phyloP scores from a whole-genome alignment of 2,797 vertebrate genomes.

The Molossus molossus region DNA sequence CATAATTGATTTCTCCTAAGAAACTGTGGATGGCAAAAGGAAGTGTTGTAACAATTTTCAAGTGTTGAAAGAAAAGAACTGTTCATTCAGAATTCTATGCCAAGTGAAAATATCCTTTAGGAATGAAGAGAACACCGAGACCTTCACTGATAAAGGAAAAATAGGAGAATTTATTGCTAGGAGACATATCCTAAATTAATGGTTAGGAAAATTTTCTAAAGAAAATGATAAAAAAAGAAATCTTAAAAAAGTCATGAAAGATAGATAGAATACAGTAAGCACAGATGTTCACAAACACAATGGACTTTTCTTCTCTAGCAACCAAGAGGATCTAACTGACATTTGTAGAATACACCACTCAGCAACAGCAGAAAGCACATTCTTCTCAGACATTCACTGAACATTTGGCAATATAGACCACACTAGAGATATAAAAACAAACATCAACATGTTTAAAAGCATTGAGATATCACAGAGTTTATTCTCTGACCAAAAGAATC shows the following conservation, averaged over 20 bases:
- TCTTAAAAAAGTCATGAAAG: background rate
- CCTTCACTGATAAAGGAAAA: background rate
- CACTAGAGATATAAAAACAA: background rate
- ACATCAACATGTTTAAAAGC: background rate
- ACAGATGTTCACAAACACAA: background rate
- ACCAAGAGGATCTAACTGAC: background rate
- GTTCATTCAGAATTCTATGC: background rate
- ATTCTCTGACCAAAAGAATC: background rate
- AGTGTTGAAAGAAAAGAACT: background rate
- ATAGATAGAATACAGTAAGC: background rate
- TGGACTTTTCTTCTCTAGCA: background rate
- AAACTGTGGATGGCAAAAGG: background rate
- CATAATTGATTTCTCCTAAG: background rate
- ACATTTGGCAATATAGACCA: background rate
- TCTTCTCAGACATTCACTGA: background rate
- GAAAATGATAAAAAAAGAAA: background rate
- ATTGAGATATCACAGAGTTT: background rate
- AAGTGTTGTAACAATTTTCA: background rate
- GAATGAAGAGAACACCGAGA: background rate
- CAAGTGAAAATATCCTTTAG: background rate
- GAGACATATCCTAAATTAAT: background rate
- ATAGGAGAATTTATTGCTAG: background rate
- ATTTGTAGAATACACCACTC: background rate
- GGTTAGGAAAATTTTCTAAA: background rate
- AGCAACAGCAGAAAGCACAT: background rate